Evolutionary conservation across 2,888 invertebrate species (phyloP).

Genomic region (Tribolium freemani): DNA sequence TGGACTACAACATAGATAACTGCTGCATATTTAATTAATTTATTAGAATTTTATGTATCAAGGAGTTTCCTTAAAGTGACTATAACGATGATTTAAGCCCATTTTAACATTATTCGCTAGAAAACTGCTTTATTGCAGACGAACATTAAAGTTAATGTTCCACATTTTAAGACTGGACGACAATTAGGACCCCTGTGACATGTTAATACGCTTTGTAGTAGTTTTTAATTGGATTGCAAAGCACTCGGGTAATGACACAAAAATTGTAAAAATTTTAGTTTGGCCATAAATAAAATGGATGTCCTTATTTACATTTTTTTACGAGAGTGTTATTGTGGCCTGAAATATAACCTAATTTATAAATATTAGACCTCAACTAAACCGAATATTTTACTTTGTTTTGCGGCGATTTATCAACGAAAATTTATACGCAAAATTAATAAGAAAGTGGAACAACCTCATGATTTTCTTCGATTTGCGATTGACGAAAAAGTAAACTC

Average conservation of each 20-base stretch:
- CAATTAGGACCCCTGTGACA: slow-evolving; percentile 14
- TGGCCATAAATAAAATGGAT: too few relatives aligned
- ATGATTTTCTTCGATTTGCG: not conserved
- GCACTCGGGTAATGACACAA: slow-evolving; percentile 13
- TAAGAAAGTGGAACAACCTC: not conserved
- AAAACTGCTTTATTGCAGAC: not conserved
- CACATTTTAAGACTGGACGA: not conserved
- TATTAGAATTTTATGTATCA: slow-evolving; percentile 38
- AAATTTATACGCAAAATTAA: not conserved
- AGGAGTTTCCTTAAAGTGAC: slow-evolving; percentile 1
- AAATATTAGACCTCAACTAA: too few relatives aligned
- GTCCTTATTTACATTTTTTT: too few relatives aligned
- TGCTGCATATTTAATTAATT: slow-evolving; percentile 37
- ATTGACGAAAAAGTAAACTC: not conserved
- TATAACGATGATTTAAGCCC: not conserved
- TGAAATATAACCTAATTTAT: not conserved
- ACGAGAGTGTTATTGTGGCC: not conserved
- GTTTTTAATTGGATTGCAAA: slow-evolving; percentile 30
- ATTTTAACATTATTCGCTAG: not conserved
- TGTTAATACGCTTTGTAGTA: slow-evolving; percentile 15
- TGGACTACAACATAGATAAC: slow-evolving; percentile 31
- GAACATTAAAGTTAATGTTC: slow-evolving; percentile 6
- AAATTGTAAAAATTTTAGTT: not conserved
- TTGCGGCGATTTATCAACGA: not conserved
- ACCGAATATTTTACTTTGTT: not conserved